Base-by-base conservation (phyloP, 2,797 vertebrate species). In the Crypturellus tataupa region DNA sequence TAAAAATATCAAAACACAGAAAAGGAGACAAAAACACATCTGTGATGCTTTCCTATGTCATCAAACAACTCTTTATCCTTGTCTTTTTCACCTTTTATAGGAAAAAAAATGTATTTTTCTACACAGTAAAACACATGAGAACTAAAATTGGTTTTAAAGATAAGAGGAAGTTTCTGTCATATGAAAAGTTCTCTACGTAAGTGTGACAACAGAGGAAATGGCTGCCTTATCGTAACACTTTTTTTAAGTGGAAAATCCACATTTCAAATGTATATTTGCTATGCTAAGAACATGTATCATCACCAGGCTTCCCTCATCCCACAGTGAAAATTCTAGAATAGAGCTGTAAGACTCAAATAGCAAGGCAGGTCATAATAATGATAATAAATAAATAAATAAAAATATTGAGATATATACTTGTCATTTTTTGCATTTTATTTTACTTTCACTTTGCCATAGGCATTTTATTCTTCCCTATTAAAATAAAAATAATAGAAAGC, bases 401-500 rank as follows among this genome's bases (percentile, higher is more conserved):
- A 85, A 60, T 71, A 44, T 64, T 82, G 69, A 82, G 73, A 80
- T 53, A 65, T 63, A 73, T 76, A 53, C 64, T 58, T 68, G 46
- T 67, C 13, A 79, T 88, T 46, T 69, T 63, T 96, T 65, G 87
- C 39, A 51, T 94, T 79, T 94, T 92, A 88, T 92, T 95, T 94
- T 89, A 89, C 62, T 87, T 97, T 94, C 89, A 90, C 67, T 94
- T 95, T 95, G 81, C 93, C 87, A 87, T 33, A 93, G 12, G 76
- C 44, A 12, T 65, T 58, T 39, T 62, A 68, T 27, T 47, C 78
- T 83, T 85, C 72, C 60, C 76, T 91, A 93, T 96, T 96, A 96
- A 95, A 95, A 96, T 95, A 94, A 95, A 95, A 93, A 35, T 55
- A 96, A 96, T 93, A 91, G 93, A 96, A 94, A 84, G 31, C 51